phyloP scores from a whole-genome alignment of 2,797 vertebrate species.

The Poeciliopsis paucimaculata region DNA sequence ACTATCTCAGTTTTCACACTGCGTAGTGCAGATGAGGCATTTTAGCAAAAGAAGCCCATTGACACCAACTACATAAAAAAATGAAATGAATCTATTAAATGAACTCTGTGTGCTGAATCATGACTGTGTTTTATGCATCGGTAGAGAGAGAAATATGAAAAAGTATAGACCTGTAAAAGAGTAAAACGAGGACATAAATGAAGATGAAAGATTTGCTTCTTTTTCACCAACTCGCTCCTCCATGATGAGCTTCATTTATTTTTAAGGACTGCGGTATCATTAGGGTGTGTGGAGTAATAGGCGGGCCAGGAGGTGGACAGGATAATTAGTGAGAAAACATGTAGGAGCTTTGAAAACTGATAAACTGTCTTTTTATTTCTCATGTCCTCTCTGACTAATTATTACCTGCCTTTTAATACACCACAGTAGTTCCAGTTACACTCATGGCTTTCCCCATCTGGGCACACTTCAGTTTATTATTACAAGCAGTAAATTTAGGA shows the following conservation, averaged over 20 bases:
- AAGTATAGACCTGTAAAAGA: slow-evolving; percentile 11
- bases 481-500: slow-evolving; percentile 34
- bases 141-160: slow-evolving; percentile 5
- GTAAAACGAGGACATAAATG: not conserved
- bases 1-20: not conserved
- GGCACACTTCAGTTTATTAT: slow-evolving; percentile 28
- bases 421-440: not conserved
- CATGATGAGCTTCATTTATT: slow-evolving; percentile 22
- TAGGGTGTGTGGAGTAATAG: slow-evolving; percentile 10
- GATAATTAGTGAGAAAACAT: slow-evolving; percentile 26
- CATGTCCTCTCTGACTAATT: slow-evolving; percentile 41
- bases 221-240: slow-evolving; percentile 2
- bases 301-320: slow-evolving; percentile 22
- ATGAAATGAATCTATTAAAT: not conserved
- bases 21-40: not conserved
- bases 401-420: slow-evolving; percentile 26
- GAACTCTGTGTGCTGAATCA: slow-evolving; percentile 13
- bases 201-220: not conserved
- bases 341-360: slow-evolving; percentile 19
- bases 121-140: not conserved
- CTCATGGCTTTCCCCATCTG: not conserved
- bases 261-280: slow-evolving; percentile 39
- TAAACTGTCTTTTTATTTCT: slow-evolving; percentile 23
- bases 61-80: not conserved
- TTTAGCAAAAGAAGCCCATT: not conserved